Evolutionary conservation across 2,888 invertebrate genomes (phyloP).

Genomic region (Fabriciana adippe): DNA sequence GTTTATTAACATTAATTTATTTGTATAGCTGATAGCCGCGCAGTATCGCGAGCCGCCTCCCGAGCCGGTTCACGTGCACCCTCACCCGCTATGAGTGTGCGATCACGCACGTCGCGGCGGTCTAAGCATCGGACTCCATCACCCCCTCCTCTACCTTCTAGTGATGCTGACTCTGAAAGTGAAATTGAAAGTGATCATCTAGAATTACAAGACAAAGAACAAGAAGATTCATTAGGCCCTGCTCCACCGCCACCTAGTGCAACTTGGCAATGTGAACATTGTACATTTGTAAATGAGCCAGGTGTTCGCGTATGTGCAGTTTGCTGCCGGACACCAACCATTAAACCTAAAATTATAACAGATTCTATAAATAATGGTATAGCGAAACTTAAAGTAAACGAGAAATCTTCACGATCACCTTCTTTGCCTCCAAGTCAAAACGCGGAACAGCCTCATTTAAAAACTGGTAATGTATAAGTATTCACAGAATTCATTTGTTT

Average conservation of each 20-base stretch:
- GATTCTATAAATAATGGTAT: conserved; percentile 47
- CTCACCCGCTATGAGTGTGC: conserved; percentile 86
- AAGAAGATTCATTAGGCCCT: conserved; percentile 62
- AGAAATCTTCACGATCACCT: conserved; percentile 35
- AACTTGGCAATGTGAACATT: conserved; percentile 94
- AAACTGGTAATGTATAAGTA: conserved; percentile 82
- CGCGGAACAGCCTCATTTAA: conserved; percentile 53
- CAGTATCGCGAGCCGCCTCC: conserved; percentile 77
- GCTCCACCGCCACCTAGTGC: conserved; percentile 80
- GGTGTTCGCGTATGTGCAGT: conserved; percentile 90
- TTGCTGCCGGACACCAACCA: conserved; percentile 91
- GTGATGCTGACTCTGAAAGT: conserved; percentile 85
- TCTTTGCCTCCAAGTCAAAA: conserved; percentile 38
- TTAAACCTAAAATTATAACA: conserved; percentile 53
- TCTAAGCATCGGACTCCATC: conserved; percentile 68
- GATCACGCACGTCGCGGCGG: conserved; percentile 86
- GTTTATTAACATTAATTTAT: neutral
- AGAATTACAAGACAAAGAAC: conserved; percentile 40
- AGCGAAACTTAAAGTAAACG: conserved; percentile 47
- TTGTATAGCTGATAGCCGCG: conserved; percentile 70
- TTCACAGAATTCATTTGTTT: neutral
- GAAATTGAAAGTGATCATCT: conserved; percentile 59
- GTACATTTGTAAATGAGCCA: conserved; percentile 92
- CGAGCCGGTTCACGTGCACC: conserved; percentile 85
- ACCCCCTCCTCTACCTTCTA: conserved; percentile 69